A percentile compares a stretch with the other conserved stretches of the same genome.
phyloP scores from a whole-genome alignment of 1,140 invertebrate genomes.

The Drosophila athabasca region DNA sequence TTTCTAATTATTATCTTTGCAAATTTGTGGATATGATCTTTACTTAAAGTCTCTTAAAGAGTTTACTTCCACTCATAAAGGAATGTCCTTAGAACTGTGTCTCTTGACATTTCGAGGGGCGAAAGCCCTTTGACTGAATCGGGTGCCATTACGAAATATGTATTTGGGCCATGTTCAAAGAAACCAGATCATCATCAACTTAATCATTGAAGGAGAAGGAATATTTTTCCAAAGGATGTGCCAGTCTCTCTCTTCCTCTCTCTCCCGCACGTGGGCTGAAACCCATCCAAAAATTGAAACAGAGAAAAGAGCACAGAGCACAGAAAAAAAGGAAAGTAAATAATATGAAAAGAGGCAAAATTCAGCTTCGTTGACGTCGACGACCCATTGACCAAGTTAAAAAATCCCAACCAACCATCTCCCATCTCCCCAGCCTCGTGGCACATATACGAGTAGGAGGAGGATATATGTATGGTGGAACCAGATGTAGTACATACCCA shows the following conservation, averaged over 20 bases:
- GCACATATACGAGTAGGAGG: conserved; percentile 25
- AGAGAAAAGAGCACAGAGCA: conserved; percentile 13
- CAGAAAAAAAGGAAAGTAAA: conserved; percentile 31
- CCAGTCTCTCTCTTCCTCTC: conserved; percentile 2
- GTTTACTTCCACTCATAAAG: no score
- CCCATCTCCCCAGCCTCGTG: conserved; percentile 7
- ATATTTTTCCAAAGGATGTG: conserved; percentile 27
- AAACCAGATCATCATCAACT: conserved; percentile 33
- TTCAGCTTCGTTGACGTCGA: conserved; percentile 58
- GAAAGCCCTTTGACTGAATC: not conserved
- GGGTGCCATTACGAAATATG: not conserved
- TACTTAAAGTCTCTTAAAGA: no score
- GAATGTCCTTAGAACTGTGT: no score
- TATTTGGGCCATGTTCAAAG: conserved; percentile 47
- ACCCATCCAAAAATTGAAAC: conserved; percentile 10
- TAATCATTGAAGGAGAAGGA: conserved; percentile 43
- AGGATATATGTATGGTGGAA: conserved; percentile 2
- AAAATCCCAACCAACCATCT: conserved; percentile 31
- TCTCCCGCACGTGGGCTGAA: not conserved
- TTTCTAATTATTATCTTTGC: no score
- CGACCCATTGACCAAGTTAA: conserved; percentile 79
- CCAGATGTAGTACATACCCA: conserved; percentile 1
- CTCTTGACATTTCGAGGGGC: no score
- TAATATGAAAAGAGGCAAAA: conserved; percentile 38
- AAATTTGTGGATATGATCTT: no score